A percentile compares a stretch with the other conserved stretches of the same genome.
phyloP scores from a whole-genome alignment of 92 coral and sea anemone species.

The Scolanthus callimorphus region DNA sequence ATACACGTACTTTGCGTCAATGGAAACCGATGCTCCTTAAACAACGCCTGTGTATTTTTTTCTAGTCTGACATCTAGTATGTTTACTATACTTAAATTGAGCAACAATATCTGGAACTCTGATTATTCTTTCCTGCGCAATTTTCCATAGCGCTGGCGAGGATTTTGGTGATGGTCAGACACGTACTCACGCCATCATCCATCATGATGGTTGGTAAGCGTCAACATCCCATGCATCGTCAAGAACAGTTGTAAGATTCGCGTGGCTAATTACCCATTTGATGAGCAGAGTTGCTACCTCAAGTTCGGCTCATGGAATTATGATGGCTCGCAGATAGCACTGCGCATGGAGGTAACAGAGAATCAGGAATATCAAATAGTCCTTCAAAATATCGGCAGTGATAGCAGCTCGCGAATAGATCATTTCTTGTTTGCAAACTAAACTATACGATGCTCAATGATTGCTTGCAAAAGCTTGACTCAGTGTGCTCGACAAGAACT shows the following conservation, averaged over 20 bases:
- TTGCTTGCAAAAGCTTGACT: no score
- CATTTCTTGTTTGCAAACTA: no score
- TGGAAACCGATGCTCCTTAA: no score
- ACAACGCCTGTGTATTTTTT: no score
- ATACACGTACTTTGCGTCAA: no score
- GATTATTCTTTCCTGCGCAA: not conserved
- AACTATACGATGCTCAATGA: no score
- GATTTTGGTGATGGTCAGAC: slow-evolving; percentile 70
- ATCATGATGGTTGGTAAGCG: slow-evolving; percentile 56
- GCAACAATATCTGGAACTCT: no score
- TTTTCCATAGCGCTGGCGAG: slow-evolving; percentile 64
- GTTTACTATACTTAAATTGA: not conserved
- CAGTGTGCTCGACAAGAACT: no score
- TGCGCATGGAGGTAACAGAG: slow-evolving; percentile 56
- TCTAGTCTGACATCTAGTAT: not conserved
- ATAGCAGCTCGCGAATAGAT: no score
- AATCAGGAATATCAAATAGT: no score
- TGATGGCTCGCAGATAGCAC: slow-evolving; percentile 46
- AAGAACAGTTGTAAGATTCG: slow-evolving; percentile 76
- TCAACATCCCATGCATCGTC: slow-evolving; percentile 56
- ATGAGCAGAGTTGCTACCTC: slow-evolving; percentile 64
- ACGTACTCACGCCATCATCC: slow-evolving; percentile 59
- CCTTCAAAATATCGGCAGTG: no score
- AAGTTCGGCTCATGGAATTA: slow-evolving; percentile 91
- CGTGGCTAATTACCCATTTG: slow-evolving; percentile 82